These are phyloP conservation scores for Yponomeuta evonymella DNA, from an alignment of 2,888 invertebrate species.

Conservation along the genomic window DNA sequence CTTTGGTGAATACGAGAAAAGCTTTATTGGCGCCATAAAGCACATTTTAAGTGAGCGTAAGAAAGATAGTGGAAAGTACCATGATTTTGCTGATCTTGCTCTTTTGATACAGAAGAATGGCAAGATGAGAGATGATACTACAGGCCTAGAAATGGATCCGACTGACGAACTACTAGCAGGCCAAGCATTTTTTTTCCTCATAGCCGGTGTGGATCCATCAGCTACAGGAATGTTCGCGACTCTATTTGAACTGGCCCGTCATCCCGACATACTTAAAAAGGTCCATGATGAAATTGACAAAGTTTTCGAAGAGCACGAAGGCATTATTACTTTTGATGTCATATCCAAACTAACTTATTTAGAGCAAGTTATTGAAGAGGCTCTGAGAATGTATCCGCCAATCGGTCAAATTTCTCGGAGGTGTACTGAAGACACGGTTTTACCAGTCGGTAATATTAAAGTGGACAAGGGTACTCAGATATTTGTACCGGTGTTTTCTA, in stretches of 20 bases:
- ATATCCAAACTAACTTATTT: slow-evolving; percentile 43
- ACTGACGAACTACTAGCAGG: slow-evolving; percentile 49
- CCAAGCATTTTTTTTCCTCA: slow-evolving; percentile 54
- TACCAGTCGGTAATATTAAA: slow-evolving; percentile 48
- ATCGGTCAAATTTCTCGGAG: slow-evolving; percentile 38
- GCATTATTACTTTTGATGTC: slow-evolving; percentile 37
- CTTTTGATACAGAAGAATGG: slow-evolving; percentile 45
- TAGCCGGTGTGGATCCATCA: slow-evolving; percentile 56
- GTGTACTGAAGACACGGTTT: slow-evolving; percentile 37
- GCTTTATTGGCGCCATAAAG: slow-evolving; percentile 49
- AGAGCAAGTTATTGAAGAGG: slow-evolving; percentile 43
- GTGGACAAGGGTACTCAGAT: slow-evolving; percentile 45
- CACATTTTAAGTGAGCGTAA: slow-evolving; percentile 41
- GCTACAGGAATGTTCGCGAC: slow-evolving; percentile 43
- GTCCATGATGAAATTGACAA: slow-evolving; percentile 50
- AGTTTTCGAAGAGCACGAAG: slow-evolving; percentile 32
- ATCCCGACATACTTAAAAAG: slow-evolving; percentile 41
- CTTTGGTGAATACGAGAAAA: slow-evolving; percentile 39
- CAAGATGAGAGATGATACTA: slow-evolving; percentile 35
- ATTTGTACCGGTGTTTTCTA: slow-evolving; percentile 40
- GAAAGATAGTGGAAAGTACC: slow-evolving; percentile 32
- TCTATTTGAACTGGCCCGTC: slow-evolving; percentile 44
- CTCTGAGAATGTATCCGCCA: slow-evolving; percentile 44
- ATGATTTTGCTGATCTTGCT: slow-evolving; percentile 52
- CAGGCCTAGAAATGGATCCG: slow-evolving; percentile 41